Evolutionary conservation across 2,113 vertebrate genomes (phyloP).

Genomic region (Clarias macrocephalus): DNA sequence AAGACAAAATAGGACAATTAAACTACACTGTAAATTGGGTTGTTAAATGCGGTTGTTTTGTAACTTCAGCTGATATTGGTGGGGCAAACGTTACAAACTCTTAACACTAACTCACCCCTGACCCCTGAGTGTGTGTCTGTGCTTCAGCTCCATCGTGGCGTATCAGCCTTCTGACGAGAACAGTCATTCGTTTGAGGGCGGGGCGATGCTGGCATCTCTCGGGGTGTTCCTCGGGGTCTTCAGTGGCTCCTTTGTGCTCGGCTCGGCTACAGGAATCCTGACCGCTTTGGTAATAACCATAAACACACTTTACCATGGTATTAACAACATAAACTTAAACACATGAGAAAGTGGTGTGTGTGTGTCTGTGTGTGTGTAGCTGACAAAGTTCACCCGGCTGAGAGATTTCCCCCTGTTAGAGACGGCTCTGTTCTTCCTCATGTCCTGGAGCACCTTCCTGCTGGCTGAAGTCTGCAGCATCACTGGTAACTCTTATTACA

Average conservation of each 20-base stretch:
- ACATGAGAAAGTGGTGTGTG: neutral
- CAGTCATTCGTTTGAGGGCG: conserved; percentile 91
- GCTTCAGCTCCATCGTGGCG: conserved; percentile 85
- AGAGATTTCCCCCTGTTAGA: conserved; percentile 92
- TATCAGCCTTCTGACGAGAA: conserved; percentile 93
- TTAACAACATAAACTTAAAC: neutral
- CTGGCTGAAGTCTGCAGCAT: conserved; percentile 94
- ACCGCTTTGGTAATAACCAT: conserved; percentile 84
- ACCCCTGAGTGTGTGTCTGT: neutral
- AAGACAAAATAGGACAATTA: too few species aligned
- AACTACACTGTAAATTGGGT: too few species aligned
- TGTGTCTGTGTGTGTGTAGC: conserved; percentile 68
- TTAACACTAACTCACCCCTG: neutral
- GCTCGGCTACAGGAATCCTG: conserved; percentile 90
- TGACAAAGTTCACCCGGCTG: conserved; percentile 96
- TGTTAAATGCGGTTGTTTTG: too few species aligned
- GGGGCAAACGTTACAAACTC: neutral
- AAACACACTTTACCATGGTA: neutral
- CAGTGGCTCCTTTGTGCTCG: conserved; percentile 93
- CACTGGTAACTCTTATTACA: conserved; percentile 77
- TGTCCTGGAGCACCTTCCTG: conserved; percentile 99
- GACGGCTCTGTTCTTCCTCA: conserved; percentile 93
- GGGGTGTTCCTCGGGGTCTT: conserved; percentile 94
- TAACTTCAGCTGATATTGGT: too few species aligned
- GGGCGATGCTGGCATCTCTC: conserved; percentile 90